Evolutionary conservation across 2,797 vertebrate species (phyloP), one percentile per base, ranked within the genome.

Genomic region (Crocidura indochinensis): DNA sequence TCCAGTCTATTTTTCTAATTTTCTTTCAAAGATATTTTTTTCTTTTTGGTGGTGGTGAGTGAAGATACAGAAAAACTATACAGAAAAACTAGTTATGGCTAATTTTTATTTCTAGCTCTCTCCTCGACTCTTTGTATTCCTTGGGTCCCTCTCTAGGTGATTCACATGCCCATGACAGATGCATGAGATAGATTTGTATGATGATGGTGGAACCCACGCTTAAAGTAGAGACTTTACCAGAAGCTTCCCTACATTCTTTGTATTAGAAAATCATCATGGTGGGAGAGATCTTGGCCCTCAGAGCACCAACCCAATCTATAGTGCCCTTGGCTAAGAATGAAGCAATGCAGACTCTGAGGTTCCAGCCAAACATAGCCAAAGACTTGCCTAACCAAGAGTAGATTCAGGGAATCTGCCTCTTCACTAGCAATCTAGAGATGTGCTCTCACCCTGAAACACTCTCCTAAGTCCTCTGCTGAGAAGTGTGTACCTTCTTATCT

Each of bases 11-110:
- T 10, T 14, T 88, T 90, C 65, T 65, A 22, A 68, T 87, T 87
- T 84, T 27, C 71, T 84, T 83, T 79, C 26, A 38, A 46, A 73
- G 9, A 64, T 3, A 53, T 93, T 73, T 90, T 77, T 31, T 64
- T 27, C 6, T 64, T 8, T 65, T 27, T 65, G 26, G 6, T 90
- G 10, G 15, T 69, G 4, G 29, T 68, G 6, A 10, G 14, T 51
- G 19, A 47, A 82, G 24, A 65, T 68, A 38, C 62, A 79, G 10
- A 72, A 83, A 3, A n/a, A 65, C 75, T 49, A 38, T 47, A 77
- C 27, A 65, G 47, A 77, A 78, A 85, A 86, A 11, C 17, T 87
- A 91, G 17, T 51, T 53, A 51, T 29, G 4, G 1, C 27, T 68
- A 31, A 10, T 88, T 60, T 86, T 75, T 27, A 8, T 92, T 81